Conservation (phyloP, 1,140 invertebrate species). For the Macrobrachium nipponense region DNA sequence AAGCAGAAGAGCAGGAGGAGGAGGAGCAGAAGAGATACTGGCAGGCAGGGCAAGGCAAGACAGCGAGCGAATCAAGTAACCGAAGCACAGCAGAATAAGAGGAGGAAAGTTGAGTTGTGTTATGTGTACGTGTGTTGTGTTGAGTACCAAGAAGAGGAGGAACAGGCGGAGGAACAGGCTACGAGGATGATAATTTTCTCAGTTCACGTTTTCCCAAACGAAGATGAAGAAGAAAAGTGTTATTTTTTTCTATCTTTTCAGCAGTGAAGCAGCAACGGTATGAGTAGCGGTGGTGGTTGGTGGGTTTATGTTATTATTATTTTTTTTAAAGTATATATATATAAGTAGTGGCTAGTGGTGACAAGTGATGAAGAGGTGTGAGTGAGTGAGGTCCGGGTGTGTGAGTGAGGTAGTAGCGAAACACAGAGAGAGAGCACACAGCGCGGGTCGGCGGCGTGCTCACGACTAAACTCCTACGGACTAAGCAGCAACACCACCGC, state of each 20-base stretch:
- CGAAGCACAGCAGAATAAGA: conserved; percentile 40
- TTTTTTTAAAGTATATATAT: no score
- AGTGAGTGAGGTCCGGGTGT: conserved; percentile 54
- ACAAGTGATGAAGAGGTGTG: no score
- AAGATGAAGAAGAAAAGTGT: background rate
- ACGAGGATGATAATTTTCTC: conserved; percentile 23
- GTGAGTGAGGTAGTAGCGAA: conserved; percentile 60
- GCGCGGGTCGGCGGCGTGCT: conserved; percentile 54
- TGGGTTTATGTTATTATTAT: no score
- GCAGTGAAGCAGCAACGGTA: conserved; percentile 30
- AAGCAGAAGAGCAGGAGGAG: no score
- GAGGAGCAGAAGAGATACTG: no score
- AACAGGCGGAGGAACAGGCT: conserved; percentile 3
- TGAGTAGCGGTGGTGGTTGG: conserved; percentile 21
- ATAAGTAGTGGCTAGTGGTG: no score
- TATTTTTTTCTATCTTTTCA: background rate
- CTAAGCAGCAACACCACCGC: conserved; percentile 19
- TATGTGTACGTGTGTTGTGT: conserved; percentile 20
- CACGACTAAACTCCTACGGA: conserved; percentile 50
- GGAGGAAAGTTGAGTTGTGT: conserved; percentile 42
- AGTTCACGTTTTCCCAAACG: background rate
- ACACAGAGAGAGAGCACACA: conserved; percentile 59
- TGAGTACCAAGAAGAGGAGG: background rate
- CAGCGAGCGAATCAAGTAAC: conserved; percentile 22
- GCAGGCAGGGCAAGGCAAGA: no score